These are phyloP conservation scores for Ophiodon elongatus DNA, from an alignment of 2,113 vertebrate genomes.

Conservation along the genomic window DNA sequence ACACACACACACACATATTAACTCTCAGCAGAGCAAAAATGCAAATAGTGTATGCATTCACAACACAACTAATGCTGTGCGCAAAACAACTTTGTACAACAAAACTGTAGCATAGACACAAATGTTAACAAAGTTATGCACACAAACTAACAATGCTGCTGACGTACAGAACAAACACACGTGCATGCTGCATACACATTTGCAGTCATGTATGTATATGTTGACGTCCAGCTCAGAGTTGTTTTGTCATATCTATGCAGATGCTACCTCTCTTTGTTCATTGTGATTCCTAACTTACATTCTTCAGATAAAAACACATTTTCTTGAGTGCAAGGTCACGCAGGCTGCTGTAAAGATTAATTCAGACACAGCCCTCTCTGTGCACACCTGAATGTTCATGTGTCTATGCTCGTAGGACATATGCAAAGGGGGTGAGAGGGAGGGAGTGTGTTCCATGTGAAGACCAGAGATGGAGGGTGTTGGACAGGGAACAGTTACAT, in stretches of 20 bases:
- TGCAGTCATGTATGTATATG: background rate
- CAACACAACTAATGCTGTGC: conserved; percentile 30
- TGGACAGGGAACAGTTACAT: conserved; percentile 41
- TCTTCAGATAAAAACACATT: background rate
- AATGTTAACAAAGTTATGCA: conserved; percentile 6
- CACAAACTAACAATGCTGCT: conserved; percentile 19
- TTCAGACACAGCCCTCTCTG: background rate
- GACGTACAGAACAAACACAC: conserved; percentile 5
- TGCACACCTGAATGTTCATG: background rate
- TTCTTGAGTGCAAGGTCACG: background rate
- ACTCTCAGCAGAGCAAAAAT: conserved; percentile 44
- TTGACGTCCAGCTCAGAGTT: background rate
- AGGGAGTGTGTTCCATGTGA: background rate
- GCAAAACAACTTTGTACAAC: conserved; percentile 28
- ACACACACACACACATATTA: conserved; percentile 40
- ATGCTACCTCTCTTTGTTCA: conserved; percentile 10
- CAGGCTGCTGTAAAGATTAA: conserved; percentile 10
- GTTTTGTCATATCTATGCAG: background rate
- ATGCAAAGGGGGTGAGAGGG: background rate
- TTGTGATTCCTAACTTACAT: conserved; percentile 9
- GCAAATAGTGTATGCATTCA: conserved; percentile 49
- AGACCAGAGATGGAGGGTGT: conserved; percentile 11
- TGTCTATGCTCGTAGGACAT: background rate
- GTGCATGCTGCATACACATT: background rate
- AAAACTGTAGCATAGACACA: conserved; percentile 15